Evolutionary conservation across 2,888 invertebrate species (phyloP), one percentile per base, ranked within the genome.

Genomic region (Harpalus rubripes): DNA sequence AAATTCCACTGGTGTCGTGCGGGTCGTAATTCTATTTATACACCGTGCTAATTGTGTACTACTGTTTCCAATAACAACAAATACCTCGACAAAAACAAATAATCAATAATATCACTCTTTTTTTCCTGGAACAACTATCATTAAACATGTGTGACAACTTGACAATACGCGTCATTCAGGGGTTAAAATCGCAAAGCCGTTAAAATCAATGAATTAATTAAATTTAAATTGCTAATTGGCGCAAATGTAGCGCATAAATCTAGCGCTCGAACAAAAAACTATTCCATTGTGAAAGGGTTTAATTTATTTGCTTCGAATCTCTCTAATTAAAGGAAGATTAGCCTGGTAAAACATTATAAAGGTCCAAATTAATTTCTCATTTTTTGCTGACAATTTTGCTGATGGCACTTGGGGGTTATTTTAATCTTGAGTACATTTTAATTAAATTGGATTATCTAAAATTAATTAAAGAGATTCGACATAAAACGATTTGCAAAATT

Each of bases 211-310:
- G 41, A 74, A 74, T 74, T 74, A 12, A 74, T 74, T 74, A 44
- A 74, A 74, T 74, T 74, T 74, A 74, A 74, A 74, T 74, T 74
- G 72, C 44, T 74, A 74, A 74, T 74, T 44, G 72, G 41, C 41
- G 72, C 41, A 74, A 74, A 74, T 74, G 72, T 74, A 74, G 44
- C 72, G 41, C 44, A 44, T 74, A 74, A 74, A 74, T 74, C 44
- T 74, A 5, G 44, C 2, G 32, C 12, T 52, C 44, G 44, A 2
- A 52, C 44, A 52, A 52, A 32, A 74, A 44, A 74, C 72, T 74
- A 74, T 44, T 16, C 12, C 44, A 41, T 74, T 68, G 32, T 16
- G 39, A 41, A 68, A 68, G 44, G 32, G 18, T 44, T 74, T 18
- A 15, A 74, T 74, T 74, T 74, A 44, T 68, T 68, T 74, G 72